Base-by-base conservation (phyloP, 2,888 invertebrate species). In the Ormyrus pomaceus region DNA sequence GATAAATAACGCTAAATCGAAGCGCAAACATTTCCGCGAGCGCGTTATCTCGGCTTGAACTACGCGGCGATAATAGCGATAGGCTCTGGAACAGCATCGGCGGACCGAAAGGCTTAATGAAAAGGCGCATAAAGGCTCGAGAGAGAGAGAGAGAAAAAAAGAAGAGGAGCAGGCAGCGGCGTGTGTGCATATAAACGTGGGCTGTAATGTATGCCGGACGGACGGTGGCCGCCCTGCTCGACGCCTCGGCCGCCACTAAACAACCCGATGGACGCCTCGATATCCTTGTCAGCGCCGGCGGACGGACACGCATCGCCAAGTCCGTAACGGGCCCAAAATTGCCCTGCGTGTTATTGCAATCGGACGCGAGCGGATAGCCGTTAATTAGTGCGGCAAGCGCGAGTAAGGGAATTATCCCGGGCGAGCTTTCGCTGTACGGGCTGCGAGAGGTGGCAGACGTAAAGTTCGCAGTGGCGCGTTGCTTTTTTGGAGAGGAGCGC, bases 161-260 rank as follows among this genome's bases (percentile, higher is more conserved):
- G 46, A 51, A 70, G 50, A 45, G 48, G 48, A 61, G 45, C 46
- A 19, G 19, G 11, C 45, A 19, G 45, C 34, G 62, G 45, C 45
- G 69, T 56, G 6, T 51, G 45, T 51, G 48, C 48, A 13, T 56
- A 56, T 56, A 11, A 56, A 19, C 50, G 50, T 11, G 55, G 86
- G 85, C 85, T 86, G 87, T 89, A 89, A 89, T 86, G 88, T 89
- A 87, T 87, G 84, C 85, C 86, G 59, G 65, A 86, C 83, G 86
- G 88, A 88, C 88, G 85, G 85, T 83, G 88, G 87, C 87, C 88
- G 87, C 88, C 88, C 87, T 87, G 88, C 85, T 85, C 86, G 88
- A 87, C 86, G 86, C 86, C 86, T 86, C 85, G 86, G 86, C 84
- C 85, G 86, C 86, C 87, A 88, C 88, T 89, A 89, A 89, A 89